Conservation (phyloP, 2,888 invertebrate species). For the Prostheceraeus crozeri region DNA sequence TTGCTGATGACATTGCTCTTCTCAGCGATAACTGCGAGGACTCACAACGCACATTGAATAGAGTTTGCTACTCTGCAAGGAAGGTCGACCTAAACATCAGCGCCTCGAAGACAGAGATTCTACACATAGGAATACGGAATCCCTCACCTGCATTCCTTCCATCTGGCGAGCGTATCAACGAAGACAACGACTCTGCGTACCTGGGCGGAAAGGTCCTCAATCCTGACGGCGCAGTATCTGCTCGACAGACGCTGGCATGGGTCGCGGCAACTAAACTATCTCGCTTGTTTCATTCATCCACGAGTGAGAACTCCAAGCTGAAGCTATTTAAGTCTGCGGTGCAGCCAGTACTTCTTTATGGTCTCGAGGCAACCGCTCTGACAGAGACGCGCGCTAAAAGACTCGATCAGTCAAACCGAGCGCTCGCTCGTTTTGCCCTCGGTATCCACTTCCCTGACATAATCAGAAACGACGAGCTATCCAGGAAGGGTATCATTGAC, state of each 20-base stretch:
- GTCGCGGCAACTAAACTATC: too few species aligned
- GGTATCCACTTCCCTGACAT: not conserved
- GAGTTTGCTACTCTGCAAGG: not conserved
- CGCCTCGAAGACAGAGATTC: not conserved
- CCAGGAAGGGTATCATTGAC: not conserved
- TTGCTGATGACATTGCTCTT: slow-evolving; percentile 23
- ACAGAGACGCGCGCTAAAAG: not conserved
- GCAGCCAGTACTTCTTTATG: too few species aligned
- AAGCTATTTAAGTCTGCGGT: too few species aligned
- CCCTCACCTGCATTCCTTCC: not conserved
- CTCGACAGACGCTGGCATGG: slow-evolving; percentile 14
- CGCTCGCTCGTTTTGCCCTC: not conserved
- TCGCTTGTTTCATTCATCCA: too few species aligned
- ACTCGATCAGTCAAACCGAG: too few species aligned
- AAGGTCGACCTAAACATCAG: slow-evolving; percentile 10
- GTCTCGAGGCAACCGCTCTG: slow-evolving; percentile 11
- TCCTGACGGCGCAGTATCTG: not conserved
- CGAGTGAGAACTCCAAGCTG: slow-evolving; percentile 1
- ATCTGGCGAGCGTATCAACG: not conserved
- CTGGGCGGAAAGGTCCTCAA: slow-evolving; percentile 7
- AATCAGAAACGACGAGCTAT: not conserved
- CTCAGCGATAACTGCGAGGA: not conserved
- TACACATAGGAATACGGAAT: slow-evolving; percentile 13
- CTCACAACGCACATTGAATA: slow-evolving; percentile 5
- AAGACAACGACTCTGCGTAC: not conserved